Evolutionary conservation across 30 jellyfish, hydroid and myxozoan species (phyloP).

Genomic region (Aurelia coerulea): DNA sequence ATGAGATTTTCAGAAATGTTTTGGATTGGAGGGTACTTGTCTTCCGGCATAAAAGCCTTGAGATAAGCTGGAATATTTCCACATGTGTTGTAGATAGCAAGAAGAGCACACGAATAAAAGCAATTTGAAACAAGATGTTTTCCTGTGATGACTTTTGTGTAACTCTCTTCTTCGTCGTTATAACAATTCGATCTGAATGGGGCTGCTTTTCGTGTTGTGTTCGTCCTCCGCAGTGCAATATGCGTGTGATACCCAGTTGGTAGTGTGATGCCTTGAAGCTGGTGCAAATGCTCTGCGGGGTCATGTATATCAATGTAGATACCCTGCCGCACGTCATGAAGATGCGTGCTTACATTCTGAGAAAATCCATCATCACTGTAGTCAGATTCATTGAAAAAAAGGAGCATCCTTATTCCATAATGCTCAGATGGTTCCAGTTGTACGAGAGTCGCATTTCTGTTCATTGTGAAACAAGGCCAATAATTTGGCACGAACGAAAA

Average conservation of each 20-base stretch:
- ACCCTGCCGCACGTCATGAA: conserved; percentile 29
- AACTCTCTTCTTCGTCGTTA: not conserved
- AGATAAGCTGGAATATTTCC: not conserved
- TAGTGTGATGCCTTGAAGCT: conserved; percentile 17
- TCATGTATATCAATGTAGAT: conserved; percentile 30
- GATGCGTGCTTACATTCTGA: too few species aligned
- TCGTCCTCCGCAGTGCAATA: conserved; percentile 9
- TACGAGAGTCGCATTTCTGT: conserved; percentile 18
- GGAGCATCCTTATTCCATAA: conserved; percentile 42
- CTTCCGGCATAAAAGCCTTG: conserved; percentile 9
- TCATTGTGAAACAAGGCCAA: conserved; percentile 38
- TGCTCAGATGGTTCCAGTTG: conserved; percentile 13
- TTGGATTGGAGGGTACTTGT: not conserved
- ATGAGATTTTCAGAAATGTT: not conserved
- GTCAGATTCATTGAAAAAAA: not conserved
- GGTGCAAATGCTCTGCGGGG: not conserved
- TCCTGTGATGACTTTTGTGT: not conserved
- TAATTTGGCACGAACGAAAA: conserved; percentile 13
- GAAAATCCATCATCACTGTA: too few species aligned
- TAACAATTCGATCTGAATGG: conserved; percentile 54
- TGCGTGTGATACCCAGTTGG: conserved; percentile 59
- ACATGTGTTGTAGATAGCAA: not conserved
- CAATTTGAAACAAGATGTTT: not conserved
- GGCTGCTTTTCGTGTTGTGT: conserved; percentile 3
- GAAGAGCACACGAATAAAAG: conserved; percentile 4